Base-by-base conservation (phyloP, 2,113 vertebrate genomes). In the Hippolais icterina region DNA sequence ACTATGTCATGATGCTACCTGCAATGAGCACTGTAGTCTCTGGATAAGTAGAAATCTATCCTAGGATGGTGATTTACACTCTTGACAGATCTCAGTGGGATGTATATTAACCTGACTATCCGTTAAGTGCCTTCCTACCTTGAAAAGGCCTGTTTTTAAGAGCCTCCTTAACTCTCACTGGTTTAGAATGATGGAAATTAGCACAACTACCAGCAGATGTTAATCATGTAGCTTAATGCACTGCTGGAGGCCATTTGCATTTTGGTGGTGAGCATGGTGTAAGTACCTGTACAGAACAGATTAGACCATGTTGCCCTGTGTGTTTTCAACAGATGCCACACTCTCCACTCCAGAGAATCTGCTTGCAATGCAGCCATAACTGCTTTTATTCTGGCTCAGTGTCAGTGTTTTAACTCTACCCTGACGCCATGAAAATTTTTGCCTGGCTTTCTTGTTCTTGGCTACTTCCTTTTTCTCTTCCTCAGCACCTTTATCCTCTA, bases 221-320 rank as follows among this genome's bases (percentile, higher is more conserved):
- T 95, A 93, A 95, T 97, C 93, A 94, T 89, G 91, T 87, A 85
- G 93, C 53, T 96, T 93, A 96, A 95, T 91, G 94, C 94, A 85
- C 84, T 96, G 95, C 87, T 97, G 93, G 94, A 97, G 78, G 91
- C 81, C 78, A 79, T 95, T 91, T 6, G 0, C 89, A 47, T 96
- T 94, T 65, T 57, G 52, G 56, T 87, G n/a, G 70, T 79, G 72
- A 85, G 65, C 70, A 27, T 72, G 81, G 89, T 89, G 23, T 89
- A 89, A 87, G 87, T 68, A 83, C 84, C 78, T 86, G 77, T 65
- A 50, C 77, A 46, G 81, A 94, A 68, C 81, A 87, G 74, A 95
- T 91, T 89, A 96, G 59, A 49, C 63, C 23, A 8, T 50, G 74
- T 57, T 84, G 81, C 59, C 81, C 84, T 76, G 53, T 84, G 81